Base-by-base conservation (phyloP, 2,113 vertebrate genomes). In the Plecturocebus donacophilus region DNA sequence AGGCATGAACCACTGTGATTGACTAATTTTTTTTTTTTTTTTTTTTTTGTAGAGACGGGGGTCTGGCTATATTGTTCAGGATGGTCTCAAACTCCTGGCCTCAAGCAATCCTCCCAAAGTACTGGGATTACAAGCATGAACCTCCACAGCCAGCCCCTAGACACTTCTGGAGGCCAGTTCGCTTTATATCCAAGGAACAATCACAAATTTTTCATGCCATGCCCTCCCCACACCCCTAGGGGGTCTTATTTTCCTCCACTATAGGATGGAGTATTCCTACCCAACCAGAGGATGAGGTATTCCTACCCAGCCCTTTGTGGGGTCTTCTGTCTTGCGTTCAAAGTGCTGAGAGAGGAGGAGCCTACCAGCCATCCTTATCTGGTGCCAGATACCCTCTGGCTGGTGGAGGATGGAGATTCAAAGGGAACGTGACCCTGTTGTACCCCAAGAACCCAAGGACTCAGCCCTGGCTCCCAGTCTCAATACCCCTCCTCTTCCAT, bases 281-380 rank as follows among this genome's bases (percentile, higher is more conserved):
- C 30, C n/a, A 38, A 47, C 16, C 61, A 64, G 27, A 68, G 6
- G 66, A 19, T 68, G 32, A 35, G 66, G 66, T 68, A 35, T 68
- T 68, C 66, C 66, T 35, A 68, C 16, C 14, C 32, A 68, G 47
- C 73, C 45, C 14, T 56, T 47, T 40, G 20, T 95, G 25, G 25
- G 32, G 35, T 92, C 94, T 94, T 85, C 61, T 71, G 73, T 30
- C n/a, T 85, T 49, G 2, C 38, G 17, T 87, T 85, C 84, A 96
- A 77, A 71, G 16, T 73, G n/a, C 30, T 38, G 21, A 75, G 23
- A 83, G 16, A 83, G 12, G 7, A 93, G 32, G 11, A 56, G 80
- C 27, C 58, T 64, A 87, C 23, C 75, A 73, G n/a, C 32, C 90
- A 70, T 42, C 70, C 40, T 77, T 30, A 30, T 49, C 79, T 70